Evolutionary conservation across 2,113 vertebrate species (phyloP), one percentile per base, ranked within the genome.

Genomic region (Acrocephalus arundinaceus): DNA sequence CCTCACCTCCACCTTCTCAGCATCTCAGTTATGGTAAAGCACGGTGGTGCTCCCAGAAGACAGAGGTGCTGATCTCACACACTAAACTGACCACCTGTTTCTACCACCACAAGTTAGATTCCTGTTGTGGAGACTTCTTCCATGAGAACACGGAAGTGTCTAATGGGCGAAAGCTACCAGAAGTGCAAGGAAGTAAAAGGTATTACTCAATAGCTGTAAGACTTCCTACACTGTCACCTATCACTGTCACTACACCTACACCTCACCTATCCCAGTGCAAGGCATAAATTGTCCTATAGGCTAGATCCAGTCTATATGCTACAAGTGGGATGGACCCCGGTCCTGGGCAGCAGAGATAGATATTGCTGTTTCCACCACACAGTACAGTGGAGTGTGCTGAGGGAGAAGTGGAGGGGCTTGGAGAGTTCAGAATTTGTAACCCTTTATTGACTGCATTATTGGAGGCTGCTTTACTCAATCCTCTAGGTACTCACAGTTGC

Each of bases 21-120:
- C n/a, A 23, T 61, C 49, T 78, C 15, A 3, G 48, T 45, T 67
- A 3, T 18, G 17, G 27, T 24, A 25, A 24, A 82, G 68, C 15
- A 59, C 0, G 1, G 22, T 8, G 7, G 9, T 78, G 51, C 5
- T 94, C 48, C 45, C 52, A 63, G n/a, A 30, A n/a, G 62, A 41
- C 14, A 43, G 82, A 83, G 46, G 31, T 62, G 41, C 58, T 80
- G 63, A 83, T 85, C 45, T 95, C 5, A 7, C 43, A 72, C 8
- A 27, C 48, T 24, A 24, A 0, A 0, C 10, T 48, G 39, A 35
- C 4, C 30, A 65, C 46, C 39, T 91, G 83, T 30, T 71, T 39
- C 33, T 57, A 70, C 16, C 33, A 61, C 30, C 8, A 35, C 17
- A 52, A 45, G n/a, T 35, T 49, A 90, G 28, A 79, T 30, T 75